Base-by-base conservation (phyloP, 2,888 invertebrate species). In the Calliphora vomitoria region DNA sequence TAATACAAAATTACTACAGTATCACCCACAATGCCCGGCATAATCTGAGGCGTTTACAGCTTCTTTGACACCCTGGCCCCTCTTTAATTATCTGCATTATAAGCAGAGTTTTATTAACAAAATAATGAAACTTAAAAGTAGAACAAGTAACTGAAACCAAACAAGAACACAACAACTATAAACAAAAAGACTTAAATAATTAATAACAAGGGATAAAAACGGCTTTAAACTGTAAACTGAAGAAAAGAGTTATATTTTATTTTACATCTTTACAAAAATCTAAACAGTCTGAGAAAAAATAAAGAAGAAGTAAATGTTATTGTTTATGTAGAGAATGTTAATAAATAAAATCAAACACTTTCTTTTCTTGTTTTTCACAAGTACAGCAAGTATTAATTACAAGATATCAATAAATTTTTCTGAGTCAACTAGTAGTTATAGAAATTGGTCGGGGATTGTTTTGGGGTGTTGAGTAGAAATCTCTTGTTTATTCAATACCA, bases 311-410 rank as follows among this genome's bases (percentile, higher is more conserved):
- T 25, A 5, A 74, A 20, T 8, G 4, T 20, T 20, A 15, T 41
- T 41, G 8, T 41, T 41, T 2, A 10, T 41, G 25, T 2, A 50
- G 62, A n/a, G 38, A 38, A 2, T 13, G n/a, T 50, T 47, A 35
- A 31, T 11, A 35, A 15, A 25, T 60, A 44, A 35, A 18, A 18
- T 8, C 10, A 50, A 15, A 50, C 31, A 47, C 25, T n/a, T 15
- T 15, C 8, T 31, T 50, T n/a, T 50, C 50, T 6, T 15, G 47
- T 25, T 25, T 25, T 25, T 25, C n/a, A 44, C 5, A 11, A n/a
- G n/a, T n/a, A 11, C 41, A 66, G 55, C 53, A 66, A 66, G n/a
- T 78, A 55, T 66, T 66, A 78, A 64, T 78, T 78, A 66, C 38
- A 68, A 68, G 58, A 58, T 25, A 68, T 58, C 18, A 58, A 44